Percentiles rank a stretch among this genome's conserved stretches.
These are phyloP conservation scores for Phalanger gymnotis DNA, from an alignment of 2,797 vertebrate species.

Conservation along the genomic window DNA sequence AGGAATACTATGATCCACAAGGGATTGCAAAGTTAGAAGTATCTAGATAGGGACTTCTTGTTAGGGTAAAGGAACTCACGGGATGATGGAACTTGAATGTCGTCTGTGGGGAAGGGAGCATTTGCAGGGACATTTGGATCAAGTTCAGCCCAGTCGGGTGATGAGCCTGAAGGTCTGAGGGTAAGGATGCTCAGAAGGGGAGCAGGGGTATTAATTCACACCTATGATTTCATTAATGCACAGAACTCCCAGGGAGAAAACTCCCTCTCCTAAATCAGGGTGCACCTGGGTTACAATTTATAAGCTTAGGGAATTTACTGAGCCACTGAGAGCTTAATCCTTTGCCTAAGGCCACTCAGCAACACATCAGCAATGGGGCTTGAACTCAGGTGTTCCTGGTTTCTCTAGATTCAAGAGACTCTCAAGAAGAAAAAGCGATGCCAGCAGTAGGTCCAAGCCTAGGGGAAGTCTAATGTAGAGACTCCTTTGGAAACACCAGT, in stretches of 20 bases:
- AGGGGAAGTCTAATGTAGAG: background rate
- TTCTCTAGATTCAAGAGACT: background rate
- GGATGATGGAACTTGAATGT: background rate
- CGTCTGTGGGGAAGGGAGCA: background rate
- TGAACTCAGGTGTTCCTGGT: background rate
- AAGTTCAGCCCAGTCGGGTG: background rate
- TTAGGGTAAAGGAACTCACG: background rate
- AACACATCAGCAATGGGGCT: background rate
- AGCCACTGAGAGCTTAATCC: background rate
- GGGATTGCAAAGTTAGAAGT: background rate
- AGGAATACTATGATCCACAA: background rate
- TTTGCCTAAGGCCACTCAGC: background rate
- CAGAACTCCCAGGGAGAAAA: background rate
- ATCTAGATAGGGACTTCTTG: background rate
- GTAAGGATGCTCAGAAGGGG: background rate
- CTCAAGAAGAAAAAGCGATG: background rate
- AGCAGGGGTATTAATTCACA: background rate
- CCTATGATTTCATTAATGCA: background rate
- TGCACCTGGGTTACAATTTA: background rate
- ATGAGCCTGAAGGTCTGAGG: background rate
- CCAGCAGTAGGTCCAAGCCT: background rate
- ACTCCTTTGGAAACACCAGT: background rate
- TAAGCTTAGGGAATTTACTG: background rate
- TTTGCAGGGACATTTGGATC: background rate
- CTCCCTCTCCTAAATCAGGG: background rate